Evolutionary conservation across 1,140 invertebrate species (phyloP).

Genomic region (Drosophila santomea): DNA sequence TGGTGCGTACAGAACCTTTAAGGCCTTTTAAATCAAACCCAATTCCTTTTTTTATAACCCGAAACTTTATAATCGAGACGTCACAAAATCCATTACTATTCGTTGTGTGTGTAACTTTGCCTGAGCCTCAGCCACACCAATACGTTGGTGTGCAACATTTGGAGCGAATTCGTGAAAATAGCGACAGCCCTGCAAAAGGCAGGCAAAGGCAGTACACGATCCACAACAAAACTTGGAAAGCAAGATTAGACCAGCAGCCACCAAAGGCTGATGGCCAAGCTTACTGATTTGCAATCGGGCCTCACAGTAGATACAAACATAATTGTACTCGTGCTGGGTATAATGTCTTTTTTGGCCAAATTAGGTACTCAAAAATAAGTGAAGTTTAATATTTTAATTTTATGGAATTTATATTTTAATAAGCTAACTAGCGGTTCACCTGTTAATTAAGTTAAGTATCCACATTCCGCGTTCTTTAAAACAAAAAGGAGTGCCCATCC

Average conservation of each 20-base stretch:
- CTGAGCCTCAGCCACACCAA: neutral
- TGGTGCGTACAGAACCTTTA: constrained; percentile 24
- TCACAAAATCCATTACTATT: constrained; percentile 28
- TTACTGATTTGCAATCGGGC: neutral
- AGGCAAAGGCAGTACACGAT: constrained; percentile 20
- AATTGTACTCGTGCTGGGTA: neutral
- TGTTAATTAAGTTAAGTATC: too few species aligned
- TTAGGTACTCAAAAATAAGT: too few species aligned
- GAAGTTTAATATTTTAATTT: too few species aligned
- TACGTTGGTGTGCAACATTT: neutral
- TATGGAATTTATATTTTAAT: neutral
- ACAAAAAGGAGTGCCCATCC: constrained; percentile 18
- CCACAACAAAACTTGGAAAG: neutral
- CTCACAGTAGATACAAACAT: neutral
- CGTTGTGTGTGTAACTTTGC: neutral
- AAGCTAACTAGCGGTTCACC: neutral
- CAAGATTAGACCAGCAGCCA: constrained; percentile 5
- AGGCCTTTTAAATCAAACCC: constrained; percentile 52
- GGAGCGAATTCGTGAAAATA: constrained; percentile 34
- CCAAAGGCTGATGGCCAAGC: neutral
- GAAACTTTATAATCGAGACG: constrained; percentile 31
- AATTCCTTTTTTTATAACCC: constrained; percentile 44
- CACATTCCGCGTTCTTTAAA: neutral
- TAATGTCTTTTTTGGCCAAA: neutral
- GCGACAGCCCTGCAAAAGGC: constrained; percentile 18